phyloP scores from a whole-genome alignment of 2,797 vertebrate species.

The Enteromius radiatus region DNA sequence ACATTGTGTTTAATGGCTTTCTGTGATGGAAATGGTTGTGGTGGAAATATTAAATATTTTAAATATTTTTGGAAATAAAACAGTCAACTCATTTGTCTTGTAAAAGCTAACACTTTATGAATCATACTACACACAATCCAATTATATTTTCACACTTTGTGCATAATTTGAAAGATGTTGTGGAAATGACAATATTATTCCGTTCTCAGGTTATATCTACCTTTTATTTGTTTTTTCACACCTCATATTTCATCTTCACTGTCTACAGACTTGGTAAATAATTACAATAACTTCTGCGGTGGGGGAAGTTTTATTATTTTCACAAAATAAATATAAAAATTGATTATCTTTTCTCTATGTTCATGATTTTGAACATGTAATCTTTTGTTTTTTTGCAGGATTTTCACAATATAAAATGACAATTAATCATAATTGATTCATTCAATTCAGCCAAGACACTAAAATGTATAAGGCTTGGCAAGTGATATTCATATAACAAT shows the following conservation, averaged over 20 bases:
- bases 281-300: not conserved
- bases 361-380: not conserved
- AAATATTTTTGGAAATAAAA: not conserved
- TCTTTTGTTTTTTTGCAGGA: not conserved
- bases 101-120: not conserved
- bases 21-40: not conserved
- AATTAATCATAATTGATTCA: too few relatives aligned
- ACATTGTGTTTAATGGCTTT: not conserved
- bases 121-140: not conserved
- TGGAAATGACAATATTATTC: not conserved
- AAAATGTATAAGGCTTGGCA: not conserved
- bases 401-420: not conserved
- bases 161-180: not conserved
- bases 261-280: not conserved
- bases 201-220: not conserved
- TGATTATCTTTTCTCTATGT: not conserved
- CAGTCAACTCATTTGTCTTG: not conserved
- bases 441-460: too few relatives aligned
- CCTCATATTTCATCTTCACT: not conserved
- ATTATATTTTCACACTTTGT: not conserved
- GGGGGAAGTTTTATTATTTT: not conserved
- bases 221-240: not conserved
- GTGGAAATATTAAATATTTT: too few relatives aligned
- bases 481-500: not conserved
- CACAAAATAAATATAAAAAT: not conserved